Base-by-base conservation (phyloP, 2,113 vertebrate species). In the Rhabdomys dilectus region DNA sequence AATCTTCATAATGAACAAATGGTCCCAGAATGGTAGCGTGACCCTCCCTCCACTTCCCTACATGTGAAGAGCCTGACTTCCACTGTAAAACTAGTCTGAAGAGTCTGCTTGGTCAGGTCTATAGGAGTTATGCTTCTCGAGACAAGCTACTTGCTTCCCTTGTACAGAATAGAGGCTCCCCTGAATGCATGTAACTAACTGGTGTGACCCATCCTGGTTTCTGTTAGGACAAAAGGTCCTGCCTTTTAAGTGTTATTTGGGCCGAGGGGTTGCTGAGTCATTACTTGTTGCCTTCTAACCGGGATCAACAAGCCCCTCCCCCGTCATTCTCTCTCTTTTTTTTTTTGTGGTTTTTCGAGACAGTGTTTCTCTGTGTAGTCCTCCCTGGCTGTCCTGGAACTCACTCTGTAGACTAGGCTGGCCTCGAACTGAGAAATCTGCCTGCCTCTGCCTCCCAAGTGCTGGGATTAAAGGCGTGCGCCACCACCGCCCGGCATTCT, bases 1-100 rank as follows among this genome's bases (percentile, higher is more conserved):
- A 89, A 88, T 51, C 58, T 89, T 88, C 12, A 48, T 60, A 88
- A 45, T 77, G 34, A 87, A 95, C 24, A 48, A 53, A 88, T 82
- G 88, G 26, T 89, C 1, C 17, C 24, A 22, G 56, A 70, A 76
- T 96, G 51, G 51, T 87, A 75, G 5, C 5, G 48, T 19, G 70
- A 70, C 8, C 34, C 78, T 78, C 60, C 15, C 73, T 34, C 29
- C 29, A 66, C 36, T 82, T 91, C 36, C 7, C 2, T 17, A 77
- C 68, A 77, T 2, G 0, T 34, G 86, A 48, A 91, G 53, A 75
- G 58, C 90, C 1, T 31, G 17, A n/a, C 68, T 16, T 85, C 22
- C 19, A 86, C 75, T 39, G 66, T 26, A 62, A 89, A 68, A 92
- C 36, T 34, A 91, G 80, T 7, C 68, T n/a, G 58, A 77, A 88